phyloP scores from a whole-genome alignment of 2,797 vertebrate genomes.

The Thamnophis elegans region DNA sequence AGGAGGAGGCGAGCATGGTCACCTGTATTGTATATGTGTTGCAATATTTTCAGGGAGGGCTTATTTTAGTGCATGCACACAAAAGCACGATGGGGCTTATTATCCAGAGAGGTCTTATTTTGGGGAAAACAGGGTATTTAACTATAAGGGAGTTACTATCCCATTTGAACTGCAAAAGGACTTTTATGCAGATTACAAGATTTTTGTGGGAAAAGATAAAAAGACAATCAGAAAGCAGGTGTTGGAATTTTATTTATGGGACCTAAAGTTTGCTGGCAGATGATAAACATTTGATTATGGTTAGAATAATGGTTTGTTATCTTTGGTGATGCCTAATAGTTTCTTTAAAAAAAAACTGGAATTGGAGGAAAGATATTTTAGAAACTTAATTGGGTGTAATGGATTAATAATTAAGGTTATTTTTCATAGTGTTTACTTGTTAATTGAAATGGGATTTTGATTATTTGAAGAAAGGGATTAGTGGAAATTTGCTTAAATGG shows the following conservation, averaged over 20 bases:
- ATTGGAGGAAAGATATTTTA: neutral
- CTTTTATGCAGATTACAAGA: neutral
- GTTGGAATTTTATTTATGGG: neutral
- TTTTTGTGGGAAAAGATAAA: neutral
- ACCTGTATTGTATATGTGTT: no score
- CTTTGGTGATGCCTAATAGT: neutral
- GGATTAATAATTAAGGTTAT: neutral
- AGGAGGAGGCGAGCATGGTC: no score
- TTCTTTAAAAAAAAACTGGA: neutral
- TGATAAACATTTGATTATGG: neutral
- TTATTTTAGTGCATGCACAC: no score
- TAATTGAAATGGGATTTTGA: neutral
- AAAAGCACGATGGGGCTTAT: no score
- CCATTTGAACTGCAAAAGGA: neutral
- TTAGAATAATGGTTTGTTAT: neutral
- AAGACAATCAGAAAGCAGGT: neutral
- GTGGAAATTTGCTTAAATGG: neutral
- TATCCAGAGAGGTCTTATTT: no score
- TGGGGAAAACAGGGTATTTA: neutral
- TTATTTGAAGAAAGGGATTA: neutral
- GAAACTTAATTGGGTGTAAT: neutral
- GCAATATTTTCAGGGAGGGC: no score
- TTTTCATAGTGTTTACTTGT: neutral
- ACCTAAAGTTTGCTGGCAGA: neutral
- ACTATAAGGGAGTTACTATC: neutral